These are phyloP conservation scores for Drosophila kurseongensis DNA, from an alignment of 1,140 invertebrate species.

Conservation along the genomic window DNA sequence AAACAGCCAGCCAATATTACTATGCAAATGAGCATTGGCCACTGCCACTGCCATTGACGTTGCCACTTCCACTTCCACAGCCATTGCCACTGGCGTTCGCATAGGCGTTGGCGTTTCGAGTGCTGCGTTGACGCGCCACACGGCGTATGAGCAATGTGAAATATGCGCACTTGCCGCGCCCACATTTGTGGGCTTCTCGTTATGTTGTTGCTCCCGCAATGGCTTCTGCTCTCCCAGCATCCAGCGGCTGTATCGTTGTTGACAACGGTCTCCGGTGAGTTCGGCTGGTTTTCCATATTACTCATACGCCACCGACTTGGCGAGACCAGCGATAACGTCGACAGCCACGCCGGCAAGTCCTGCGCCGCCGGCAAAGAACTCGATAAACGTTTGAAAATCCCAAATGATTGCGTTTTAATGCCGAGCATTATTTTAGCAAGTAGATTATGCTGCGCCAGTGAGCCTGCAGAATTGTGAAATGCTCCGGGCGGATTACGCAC, in stretches of 20 bases:
- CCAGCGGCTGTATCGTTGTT: constrained; percentile 35
- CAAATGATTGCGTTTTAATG: constrained; percentile 85
- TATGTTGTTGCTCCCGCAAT: constrained; percentile 12
- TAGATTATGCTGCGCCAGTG: constrained; percentile 84
- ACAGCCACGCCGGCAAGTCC: constrained; percentile 30
- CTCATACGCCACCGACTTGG: constrained; percentile 73
- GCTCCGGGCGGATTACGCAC: constrained; percentile 84
- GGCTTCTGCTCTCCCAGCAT: constrained; percentile 39
- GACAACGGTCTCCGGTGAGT: constrained; percentile 70
- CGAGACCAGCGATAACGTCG: constrained; percentile 32
- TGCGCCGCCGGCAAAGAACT: constrained; percentile 69
- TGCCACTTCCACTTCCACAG: constrained; percentile 24
- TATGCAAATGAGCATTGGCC: constrained; percentile 77
- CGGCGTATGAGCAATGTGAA: constrained; percentile 77
- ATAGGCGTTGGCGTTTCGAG: constrained; percentile 36
- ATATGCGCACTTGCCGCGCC: constrained; percentile 64
- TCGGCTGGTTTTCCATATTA: constrained; percentile 66
- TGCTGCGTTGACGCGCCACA: constrained; percentile 49
- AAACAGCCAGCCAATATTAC: constrained; percentile 71
- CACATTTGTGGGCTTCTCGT: constrained; percentile 28
- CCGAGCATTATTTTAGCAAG: constrained; percentile 83
- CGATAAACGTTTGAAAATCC: constrained; percentile 84
- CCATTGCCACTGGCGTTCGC: constrained; percentile 54
- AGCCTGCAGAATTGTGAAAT: constrained; percentile 84
- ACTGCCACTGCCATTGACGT: constrained; percentile 25